Evolutionary conservation across 1,140 invertebrate genomes (phyloP), one percentile per base, ranked within the genome.

Genomic region (Latrodectus geometricus): DNA sequence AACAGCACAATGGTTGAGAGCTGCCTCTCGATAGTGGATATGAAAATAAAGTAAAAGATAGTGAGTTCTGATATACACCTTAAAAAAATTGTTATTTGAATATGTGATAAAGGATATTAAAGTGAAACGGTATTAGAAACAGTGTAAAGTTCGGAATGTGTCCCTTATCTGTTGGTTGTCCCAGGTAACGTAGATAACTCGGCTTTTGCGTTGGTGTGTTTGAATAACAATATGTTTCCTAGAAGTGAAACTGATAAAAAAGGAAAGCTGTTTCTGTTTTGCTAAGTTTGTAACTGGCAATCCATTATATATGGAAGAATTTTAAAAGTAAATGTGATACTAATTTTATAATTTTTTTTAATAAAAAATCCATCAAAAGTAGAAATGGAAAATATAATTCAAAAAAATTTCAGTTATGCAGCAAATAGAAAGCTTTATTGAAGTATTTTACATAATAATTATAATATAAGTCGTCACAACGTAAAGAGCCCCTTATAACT

Each of bases 241-340:
- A 23, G 15, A 69, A 69, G 68, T 11, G 68, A 21, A 69, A 69
- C 68, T 69, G 68, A 69, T 69, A 69, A 69, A n/a, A 15, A 35
- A 35, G 35, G 35, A 35, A 65, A 65, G n/a, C 12, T 65, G 61
- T 65, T 65, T 65, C 61, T n/a, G 12, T 65, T 65, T n/a, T 1
- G 61, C n/a, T 7, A 15, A n/a, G n/a, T 65, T 65, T 65, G n/a
- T 4, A 7, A 7, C 7, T 15, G 2, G n/a, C n/a, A n/a, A n/a
- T n/a, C n/a, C n/a, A n/a, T n/a, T n/a, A n/a, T n/a, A n/a, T n/a
- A n/a, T n/a, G n/a, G n/a, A n/a, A n/a, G n/a, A n/a, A n/a, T n/a
- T n/a, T n/a, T n/a, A n/a, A n/a, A n/a, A n/a, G n/a, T n/a, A n/a
- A n/a, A n/a, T n/a, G n/a, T n/a, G n/a, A n/a, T n/a, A n/a, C n/a